These are phyloP conservation scores for Tragopan temminckii DNA, from an alignment of 2,797 vertebrate genomes.

Conservation along the genomic window DNA sequence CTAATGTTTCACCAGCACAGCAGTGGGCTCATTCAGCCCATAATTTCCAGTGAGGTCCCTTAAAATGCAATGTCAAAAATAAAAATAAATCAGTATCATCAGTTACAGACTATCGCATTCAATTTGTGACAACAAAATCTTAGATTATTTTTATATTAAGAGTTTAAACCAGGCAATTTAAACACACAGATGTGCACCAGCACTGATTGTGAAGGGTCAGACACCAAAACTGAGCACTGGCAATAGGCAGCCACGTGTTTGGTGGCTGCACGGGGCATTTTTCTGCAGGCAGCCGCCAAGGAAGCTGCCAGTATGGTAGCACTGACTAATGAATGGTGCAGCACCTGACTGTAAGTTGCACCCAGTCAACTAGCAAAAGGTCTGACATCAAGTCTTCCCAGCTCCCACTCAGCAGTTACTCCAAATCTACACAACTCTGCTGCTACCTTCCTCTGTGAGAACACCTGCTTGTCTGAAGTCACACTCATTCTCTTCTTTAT, in stretches of 20 bases:
- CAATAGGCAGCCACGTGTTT: fast-evolving
- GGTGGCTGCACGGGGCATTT: fast-evolving
- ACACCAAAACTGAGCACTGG: fast-evolving
- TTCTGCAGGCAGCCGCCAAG: neutral
- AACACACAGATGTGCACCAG: neutral
- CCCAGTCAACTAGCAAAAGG: neutral
- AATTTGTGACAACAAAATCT: neutral
- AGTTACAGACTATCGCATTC: neutral
- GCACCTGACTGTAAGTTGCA: neutral
- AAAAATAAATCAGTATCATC: neutral
- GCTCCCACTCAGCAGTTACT: neutral
- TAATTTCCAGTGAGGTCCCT: neutral
- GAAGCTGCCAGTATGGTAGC: neutral
- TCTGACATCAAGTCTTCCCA: fast-evolving
- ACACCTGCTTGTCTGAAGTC: neutral
- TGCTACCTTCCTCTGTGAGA: neutral
- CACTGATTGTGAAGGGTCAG: fast-evolving
- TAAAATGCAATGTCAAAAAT: neutral
- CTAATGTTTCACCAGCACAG: fast-evolving
- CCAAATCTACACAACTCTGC: neutral
- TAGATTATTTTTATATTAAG: neutral
- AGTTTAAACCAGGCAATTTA: neutral
- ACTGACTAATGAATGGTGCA: neutral
- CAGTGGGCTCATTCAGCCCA: fast-evolving
- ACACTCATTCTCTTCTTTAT: neutral